These are phyloP conservation scores for Sterrhoptilus dennistouni DNA, from an alignment of 2,113 vertebrate species.

Conservation along the genomic window DNA sequence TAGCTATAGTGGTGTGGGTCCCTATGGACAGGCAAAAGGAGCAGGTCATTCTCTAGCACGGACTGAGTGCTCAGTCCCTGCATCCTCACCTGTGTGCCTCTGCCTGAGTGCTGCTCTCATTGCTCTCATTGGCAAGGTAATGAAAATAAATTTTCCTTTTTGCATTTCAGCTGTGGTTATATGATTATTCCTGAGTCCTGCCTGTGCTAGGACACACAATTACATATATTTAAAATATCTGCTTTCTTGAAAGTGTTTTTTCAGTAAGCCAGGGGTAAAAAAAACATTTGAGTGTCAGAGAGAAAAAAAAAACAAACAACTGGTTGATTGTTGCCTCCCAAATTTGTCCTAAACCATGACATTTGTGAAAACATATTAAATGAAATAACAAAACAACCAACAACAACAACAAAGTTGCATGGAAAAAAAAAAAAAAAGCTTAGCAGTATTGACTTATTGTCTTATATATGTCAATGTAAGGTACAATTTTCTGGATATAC, in stretches of 20 bases:
- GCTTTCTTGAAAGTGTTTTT: background rate
- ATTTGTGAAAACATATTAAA: background rate
- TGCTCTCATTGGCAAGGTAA: background rate
- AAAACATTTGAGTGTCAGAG: background rate
- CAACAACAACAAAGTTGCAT: background rate
- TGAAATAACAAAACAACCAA: background rate
- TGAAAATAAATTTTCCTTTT: background rate
- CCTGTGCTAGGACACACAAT: background rate
- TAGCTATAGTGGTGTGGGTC: background rate
- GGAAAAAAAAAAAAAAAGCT: too few relatives aligned
- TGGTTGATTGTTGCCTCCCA: background rate
- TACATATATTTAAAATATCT: background rate
- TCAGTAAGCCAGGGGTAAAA: background rate
- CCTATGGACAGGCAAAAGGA: background rate
- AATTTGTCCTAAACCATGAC: background rate
- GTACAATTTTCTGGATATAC: background rate
- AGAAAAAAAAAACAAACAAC: background rate
- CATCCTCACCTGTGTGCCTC: background rate
- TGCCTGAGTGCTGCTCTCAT: background rate
- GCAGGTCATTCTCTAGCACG: background rate
- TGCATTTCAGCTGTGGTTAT: background rate
- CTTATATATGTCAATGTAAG: background rate
- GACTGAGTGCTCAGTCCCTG: rapidly evolving
- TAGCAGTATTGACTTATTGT: background rate
- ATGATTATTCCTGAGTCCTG: background rate